Evolutionary conservation across 2,113 vertebrate species (phyloP), one percentile per base, ranked within the genome.

Genomic region (Nematolebias whitei): DNA sequence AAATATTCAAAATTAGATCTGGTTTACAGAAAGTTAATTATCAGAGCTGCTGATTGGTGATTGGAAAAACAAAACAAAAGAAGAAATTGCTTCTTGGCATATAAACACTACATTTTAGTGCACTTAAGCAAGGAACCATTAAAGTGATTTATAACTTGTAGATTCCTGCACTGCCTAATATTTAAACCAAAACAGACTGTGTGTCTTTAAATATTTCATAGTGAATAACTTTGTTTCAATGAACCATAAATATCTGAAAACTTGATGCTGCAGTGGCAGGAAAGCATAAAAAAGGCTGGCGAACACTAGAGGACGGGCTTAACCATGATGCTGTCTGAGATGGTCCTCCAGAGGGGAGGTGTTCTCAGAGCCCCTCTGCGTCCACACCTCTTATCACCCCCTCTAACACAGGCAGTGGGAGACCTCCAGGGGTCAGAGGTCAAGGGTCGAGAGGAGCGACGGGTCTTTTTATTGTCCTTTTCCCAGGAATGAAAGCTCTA

Each of bases 301-400:
- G 95, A 96, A 98, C 96, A 95, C 96, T 99, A 98, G 96, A 96
- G 96, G 96, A 96, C 95, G 95, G 95, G 94, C 95, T 99, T 96
- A 95, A 66, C 95, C 94, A 84, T 93, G 92, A 91, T 87, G 90
- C 79, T 92, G 87, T 26, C 81, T 85, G 82, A 90, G 85, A 88
- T 76, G 87, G 84, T 74, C 88, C 87, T 86, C 85, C 83, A 90
- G 81, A 83, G 80, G 74, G 32, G 88, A 76, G 88, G 82, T 90
- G 84, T 89, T 90, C 70, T 91, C 87, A 79, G 88, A 91, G 86
- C 90, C 92, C 91, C 92, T 90, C 65, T 90, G 70, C 59, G 60
- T 80, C 68, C 74, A 86, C 23, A 72, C 75, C 85, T 84, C 82
- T 84, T 75, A 84, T 78, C 79, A 65, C 68, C 71, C 63, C 74